phyloP scores from a whole-genome alignment of 2,888 invertebrate genomes.

The Parthenolecanium corni region DNA sequence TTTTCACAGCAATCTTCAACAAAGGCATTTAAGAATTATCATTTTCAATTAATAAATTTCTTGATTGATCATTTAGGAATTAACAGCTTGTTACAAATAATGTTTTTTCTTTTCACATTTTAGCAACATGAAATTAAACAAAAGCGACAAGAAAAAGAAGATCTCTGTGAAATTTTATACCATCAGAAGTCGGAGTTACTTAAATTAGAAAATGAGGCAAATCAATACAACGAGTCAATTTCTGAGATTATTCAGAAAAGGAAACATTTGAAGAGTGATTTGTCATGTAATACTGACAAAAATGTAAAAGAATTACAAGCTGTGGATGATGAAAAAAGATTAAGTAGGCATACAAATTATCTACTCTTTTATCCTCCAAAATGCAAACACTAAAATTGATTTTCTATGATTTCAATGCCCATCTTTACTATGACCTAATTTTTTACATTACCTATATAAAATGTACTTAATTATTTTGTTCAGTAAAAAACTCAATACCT shows the following conservation, averaged over 20 bases:
- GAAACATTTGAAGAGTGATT: conserved; percentile 11
- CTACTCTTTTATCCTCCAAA: too few species aligned
- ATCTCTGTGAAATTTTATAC: conserved; percentile 20
- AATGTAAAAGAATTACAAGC: conserved; percentile 3
- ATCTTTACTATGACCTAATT: too few species aligned
- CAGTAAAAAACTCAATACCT: background rate
- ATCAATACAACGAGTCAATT: conserved; percentile 23
- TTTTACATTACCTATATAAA: too few species aligned
- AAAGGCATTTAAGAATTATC: too few species aligned
- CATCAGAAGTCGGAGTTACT: conserved; percentile 12
- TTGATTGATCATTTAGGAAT: too few species aligned
- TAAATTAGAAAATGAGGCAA: conserved; percentile 14
- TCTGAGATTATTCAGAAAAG: conserved; percentile 10
- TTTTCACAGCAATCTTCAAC: too few species aligned
- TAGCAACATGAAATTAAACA: conserved; percentile 23
- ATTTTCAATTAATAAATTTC: too few species aligned
- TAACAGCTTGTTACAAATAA: too few species aligned
- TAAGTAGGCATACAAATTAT: too few species aligned
- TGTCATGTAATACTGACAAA: conserved; percentile 9
- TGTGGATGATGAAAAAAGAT: conserved; percentile 13
- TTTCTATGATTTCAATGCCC: too few species aligned
- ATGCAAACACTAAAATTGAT: too few species aligned
- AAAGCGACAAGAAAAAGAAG: conserved; percentile 19
- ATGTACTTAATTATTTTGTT: background rate
- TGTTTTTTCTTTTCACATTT: background rate